Base-by-base conservation (phyloP, 2,113 vertebrate species). In the Climacteris rufus region DNA sequence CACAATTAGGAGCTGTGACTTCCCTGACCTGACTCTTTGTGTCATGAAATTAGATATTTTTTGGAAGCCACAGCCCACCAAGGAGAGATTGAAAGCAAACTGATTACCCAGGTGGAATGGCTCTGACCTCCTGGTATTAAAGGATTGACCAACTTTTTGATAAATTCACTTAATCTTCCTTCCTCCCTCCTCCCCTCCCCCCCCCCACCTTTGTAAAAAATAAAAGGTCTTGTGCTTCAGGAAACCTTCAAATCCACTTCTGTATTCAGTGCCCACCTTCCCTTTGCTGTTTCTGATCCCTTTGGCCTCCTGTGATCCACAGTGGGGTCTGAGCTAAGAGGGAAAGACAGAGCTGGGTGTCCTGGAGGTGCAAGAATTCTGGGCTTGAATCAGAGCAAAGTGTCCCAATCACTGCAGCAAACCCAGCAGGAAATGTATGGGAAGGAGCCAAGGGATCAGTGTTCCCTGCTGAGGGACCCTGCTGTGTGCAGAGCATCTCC, bases 161-260 rank as follows among this genome's bases (percentile, higher is more conserved):
- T 77, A 90, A 95, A 97, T 76, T 88, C 88, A 72, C 50, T 88
- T 65, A 9, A 83, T 87, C 82, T 80, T 85, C 31, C 53, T 72
- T 66, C n/a, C 30, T 12, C 6, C 11, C 18, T 9, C 35, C 16
- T 42, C 15, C n/a, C n/a, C n/a, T 1, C 2, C 9, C 10, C 4
- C 11, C 3, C 1, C 2, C 19, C 12, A 16, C 10, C 11, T 71
- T 49, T 80, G 54, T 31, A 5, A 22, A 68, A 49, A 89, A 45
- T 6, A 52, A 68, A 50, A 93, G 13, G 17, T n/a, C n/a, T 74
- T 77, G 21, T 52, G 40, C 52, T 70, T 37, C 40, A 77, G 76
- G 50, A 37, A 33, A 80, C 77, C 31, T 31, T 47, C 27, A 83
- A 70, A 90, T 57, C 54, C 59, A 64, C 8, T 57, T 70, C n/a